Evolutionary conservation across 1,140 invertebrate species (phyloP), one percentile per base, ranked within the genome.

Genomic region (Zaprionus taronus): DNA sequence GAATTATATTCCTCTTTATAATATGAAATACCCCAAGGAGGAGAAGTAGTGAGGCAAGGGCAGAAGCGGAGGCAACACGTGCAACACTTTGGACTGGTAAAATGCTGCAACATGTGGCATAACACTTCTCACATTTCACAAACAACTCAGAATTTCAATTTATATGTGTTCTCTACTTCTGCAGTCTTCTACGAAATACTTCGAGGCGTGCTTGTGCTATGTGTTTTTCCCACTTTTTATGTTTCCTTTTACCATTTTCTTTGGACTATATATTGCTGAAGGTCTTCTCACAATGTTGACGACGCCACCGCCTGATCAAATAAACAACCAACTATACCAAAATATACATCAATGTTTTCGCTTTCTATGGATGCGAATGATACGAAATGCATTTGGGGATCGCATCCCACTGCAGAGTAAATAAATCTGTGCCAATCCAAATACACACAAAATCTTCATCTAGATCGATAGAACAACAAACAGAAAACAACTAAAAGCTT

Each of bases 1-100:
- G 53, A 22, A 71, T n/a, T 79, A 64, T 53, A 84, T 89, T 44
- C 85, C 85, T 2, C 24, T 89, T 11, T 89, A 89, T 9, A 89
- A 89, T 38, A 84, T 63, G 17, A 89, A 89, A 26, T 89, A 76
- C 12, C 74, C 75, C 1, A 81, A 87, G 38, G 64, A 69, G 11
- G 28, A 20, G 11, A 72, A 44, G 14, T 51, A 77, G 9, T 41
- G 7, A 49, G 53, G 1, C 12, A 49, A 17, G 31, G 9, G 7
- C 31, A 31, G 6, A 7, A 7, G 22, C 22, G 22, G 2, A 22
- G 26, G 26, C 14, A 5, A 5, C 12, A 38, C 38, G 15, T n/a
- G 15, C 2, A 38, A 14, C 36, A 38, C 4, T 15, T 1, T 38
- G 4, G 26, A 14, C 15, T 12, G 20, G 63, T 55, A 17, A 56